Conservation (phyloP, 1,140 invertebrate genomes). For the Doryteuthis pealeii region DNA sequence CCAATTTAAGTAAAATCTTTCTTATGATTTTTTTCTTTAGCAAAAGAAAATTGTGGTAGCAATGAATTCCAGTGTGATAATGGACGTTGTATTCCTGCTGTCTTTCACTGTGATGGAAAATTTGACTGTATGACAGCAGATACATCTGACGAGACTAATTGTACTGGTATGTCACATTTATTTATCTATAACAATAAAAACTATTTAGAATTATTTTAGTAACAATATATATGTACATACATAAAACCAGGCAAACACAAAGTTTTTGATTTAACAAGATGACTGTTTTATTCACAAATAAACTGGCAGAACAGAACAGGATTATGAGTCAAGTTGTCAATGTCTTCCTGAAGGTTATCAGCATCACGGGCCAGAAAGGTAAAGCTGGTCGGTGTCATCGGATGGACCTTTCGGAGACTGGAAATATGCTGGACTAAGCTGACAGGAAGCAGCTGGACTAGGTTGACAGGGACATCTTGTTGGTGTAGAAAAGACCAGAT, state of each 20-base stretch:
- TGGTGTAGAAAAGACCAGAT: too few relatives aligned
- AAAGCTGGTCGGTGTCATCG: too few relatives aligned
- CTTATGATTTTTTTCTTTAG: too few relatives aligned
- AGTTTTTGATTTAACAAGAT: neutral
- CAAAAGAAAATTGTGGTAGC: constrained; percentile 15
- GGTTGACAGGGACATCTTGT: too few relatives aligned
- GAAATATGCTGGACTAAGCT: neutral
- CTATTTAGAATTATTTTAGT: too few relatives aligned
- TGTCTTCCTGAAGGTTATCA: neutral
- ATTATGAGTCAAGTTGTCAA: neutral
- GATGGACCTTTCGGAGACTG: neutral
- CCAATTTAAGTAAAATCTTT: too few relatives aligned
- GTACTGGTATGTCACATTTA: constrained; percentile 20
- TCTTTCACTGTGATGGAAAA: constrained; percentile 35
- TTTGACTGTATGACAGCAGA: constrained; percentile 35
- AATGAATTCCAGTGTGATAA: constrained; percentile 35
- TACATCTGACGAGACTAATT: constrained; percentile 37
- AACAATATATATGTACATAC: too few relatives aligned
- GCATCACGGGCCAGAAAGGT: neutral
- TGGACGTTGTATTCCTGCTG: constrained; percentile 28
- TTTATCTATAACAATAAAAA: too few relatives aligned
- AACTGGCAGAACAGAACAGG: neutral
- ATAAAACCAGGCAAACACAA: too few relatives aligned
- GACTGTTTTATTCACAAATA: neutral
- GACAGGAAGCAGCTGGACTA: too few relatives aligned